These are phyloP conservation scores for Drosophila pseudoobscura DNA, from an alignment of 1,140 invertebrate genomes.

Conservation along the genomic window DNA sequence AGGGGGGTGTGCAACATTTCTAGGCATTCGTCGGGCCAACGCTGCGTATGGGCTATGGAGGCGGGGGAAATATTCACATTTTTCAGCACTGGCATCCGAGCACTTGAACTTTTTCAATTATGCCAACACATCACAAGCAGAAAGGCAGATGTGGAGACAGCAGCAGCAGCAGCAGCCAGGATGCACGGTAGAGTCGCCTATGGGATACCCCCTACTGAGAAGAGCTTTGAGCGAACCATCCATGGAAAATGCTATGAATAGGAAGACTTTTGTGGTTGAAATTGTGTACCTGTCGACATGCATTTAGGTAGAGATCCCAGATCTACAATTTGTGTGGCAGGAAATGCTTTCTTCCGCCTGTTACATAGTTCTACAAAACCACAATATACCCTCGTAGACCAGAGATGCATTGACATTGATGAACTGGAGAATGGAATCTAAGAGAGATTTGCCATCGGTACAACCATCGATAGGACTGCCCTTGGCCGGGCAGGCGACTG, in stretches of 20 bases:
- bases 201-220: too few species aligned
- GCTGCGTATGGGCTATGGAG: constrained; percentile 63
- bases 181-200: neutral
- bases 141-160: neutral
- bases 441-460: neutral
- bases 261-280: too few species aligned
- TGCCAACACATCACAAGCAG: constrained; percentile 51
- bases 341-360: too few species aligned
- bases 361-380: too few species aligned
- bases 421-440: constrained; percentile 2
- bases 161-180: constrained; percentile 10
- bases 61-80: constrained; percentile 37
- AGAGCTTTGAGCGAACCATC: too few species aligned
- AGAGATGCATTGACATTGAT: constrained; percentile 31
- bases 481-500: too few species aligned
- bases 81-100: constrained; percentile 9
- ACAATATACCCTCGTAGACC: too few species aligned
- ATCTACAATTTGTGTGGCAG: too few species aligned
- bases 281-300: too few species aligned
- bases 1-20: neutral
- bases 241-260: too few species aligned
- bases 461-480: too few species aligned
- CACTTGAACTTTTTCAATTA: constrained; percentile 75
- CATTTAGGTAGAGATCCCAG: too few species aligned
- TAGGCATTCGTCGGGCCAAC: constrained; percentile 1